Evolutionary conservation across 23 tunicate genomes (phyloP), one percentile per base, ranked within the genome.

Genomic region (Trididemnum miniatum): DNA sequence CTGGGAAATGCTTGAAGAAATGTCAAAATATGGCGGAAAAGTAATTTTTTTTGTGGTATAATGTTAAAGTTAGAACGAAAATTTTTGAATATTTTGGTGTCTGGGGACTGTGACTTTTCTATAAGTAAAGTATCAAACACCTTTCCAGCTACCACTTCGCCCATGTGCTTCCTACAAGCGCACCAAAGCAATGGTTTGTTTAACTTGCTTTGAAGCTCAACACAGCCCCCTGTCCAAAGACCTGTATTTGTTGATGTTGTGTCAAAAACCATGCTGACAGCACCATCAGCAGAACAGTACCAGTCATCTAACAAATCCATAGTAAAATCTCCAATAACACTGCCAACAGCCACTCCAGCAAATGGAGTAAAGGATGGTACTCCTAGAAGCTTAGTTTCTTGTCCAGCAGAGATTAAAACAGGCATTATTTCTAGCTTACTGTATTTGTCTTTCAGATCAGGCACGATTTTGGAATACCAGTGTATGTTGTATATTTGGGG

Each of bases 181-280:
- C n/a, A n/a, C n/a, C n/a, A n/a, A n/a, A n/a, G n/a, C n/a, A n/a
- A n/a, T n/a, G n/a, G n/a, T n/a, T n/a, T n/a, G n/a, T n/a, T n/a
- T n/a, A n/a, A n/a, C n/a, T n/a, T n/a, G n/a, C n/a, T n/a, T n/a
- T n/a, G n/a, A n/a, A n/a, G n/a, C n/a, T n/a, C n/a, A n/a, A n/a
- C n/a, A n/a, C n/a, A n/a, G n/a, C n/a, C n/a, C n/a, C n/a, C n/a
- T n/a, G n/a, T n/a, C n/a, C n/a, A n/a, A n/a, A n/a, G n/a, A n/a
- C n/a, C n/a, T 24, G n/a, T 25, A 25, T 63, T 63, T 63, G 69
- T 63, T 18, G 25, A 63, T 63, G 69, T 63, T 20, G 69, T 63
- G 69, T n/a, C 69, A 63, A 63, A 63, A 4, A 63, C 69, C 69
- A n/a, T 63, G 69, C 69, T n/a, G n/a, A n/a, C n/a, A n/a, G n/a